Percentiles rank a stretch among this genome's conserved stretches.
Conservation (phyloP, 2,113 vertebrate species). For the Odocoileus virginianus region DNA sequence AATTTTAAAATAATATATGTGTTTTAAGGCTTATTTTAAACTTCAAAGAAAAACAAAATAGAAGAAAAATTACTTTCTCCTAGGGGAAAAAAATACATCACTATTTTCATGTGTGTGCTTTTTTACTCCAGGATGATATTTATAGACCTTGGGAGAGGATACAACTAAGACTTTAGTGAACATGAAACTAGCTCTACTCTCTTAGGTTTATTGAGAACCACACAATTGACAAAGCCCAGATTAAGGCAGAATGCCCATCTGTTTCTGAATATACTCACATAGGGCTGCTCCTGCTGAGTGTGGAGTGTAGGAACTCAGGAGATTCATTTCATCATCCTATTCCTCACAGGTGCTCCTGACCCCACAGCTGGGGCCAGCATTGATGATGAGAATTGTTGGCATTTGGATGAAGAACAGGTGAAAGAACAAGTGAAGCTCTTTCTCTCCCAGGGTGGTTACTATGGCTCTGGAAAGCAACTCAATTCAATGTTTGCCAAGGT, state of each 20-base stretch:
- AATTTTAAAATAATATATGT: slow-evolving; percentile 11
- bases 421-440: slow-evolving; percentile 98
- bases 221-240: neutral
- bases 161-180: neutral
- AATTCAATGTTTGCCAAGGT: slow-evolving; percentile 99
- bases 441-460: slow-evolving; percentile 98
- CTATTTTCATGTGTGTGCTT: neutral
- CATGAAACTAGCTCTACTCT: neutral
- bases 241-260: neutral
- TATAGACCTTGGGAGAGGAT: neutral
- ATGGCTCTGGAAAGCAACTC: slow-evolving; percentile 97
- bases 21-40: slow-evolving; percentile 14
- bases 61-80: neutral
- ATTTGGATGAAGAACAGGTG: slow-evolving; percentile 98
- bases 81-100: neutral
- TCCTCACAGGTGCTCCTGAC: slow-evolving; percentile 91
- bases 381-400: slow-evolving; percentile 99
- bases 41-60: neutral
- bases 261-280: neutral
- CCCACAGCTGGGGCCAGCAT: slow-evolving; percentile 98
- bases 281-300: neutral
- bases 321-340: neutral
- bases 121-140: neutral
- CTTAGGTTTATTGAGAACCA: neutral
- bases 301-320: neutral